These are phyloP conservation scores for Hesperophylax magnus DNA, from an alignment of 1,140 invertebrate genomes.

Conservation along the genomic window DNA sequence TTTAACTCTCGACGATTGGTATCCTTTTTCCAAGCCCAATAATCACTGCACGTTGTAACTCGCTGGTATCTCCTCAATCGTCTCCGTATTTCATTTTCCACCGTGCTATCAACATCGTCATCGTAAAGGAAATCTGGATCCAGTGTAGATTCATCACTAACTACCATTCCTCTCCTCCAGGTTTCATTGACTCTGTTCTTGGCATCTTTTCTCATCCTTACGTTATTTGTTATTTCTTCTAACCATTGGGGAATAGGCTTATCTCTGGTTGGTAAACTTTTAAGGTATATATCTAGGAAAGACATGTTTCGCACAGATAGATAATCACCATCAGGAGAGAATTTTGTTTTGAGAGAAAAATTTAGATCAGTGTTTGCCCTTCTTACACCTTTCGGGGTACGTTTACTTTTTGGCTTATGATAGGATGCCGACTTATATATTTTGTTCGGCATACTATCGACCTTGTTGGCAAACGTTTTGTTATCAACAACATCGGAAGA, in stretches of 20 bases:
- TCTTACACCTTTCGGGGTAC: slow-evolving; percentile 4
- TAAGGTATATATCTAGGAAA: slow-evolving; percentile 69
- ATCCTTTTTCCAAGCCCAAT: slow-evolving; percentile 59
- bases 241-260: slow-evolving; percentile 51
- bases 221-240: slow-evolving; percentile 60
- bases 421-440: slow-evolving; percentile 50
- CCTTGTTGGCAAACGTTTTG: background rate
- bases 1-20: slow-evolving; percentile 60
- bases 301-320: slow-evolving; percentile 61
- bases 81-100: slow-evolving; percentile 66
- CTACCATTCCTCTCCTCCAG: slow-evolving; percentile 54
- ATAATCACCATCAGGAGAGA: background rate
- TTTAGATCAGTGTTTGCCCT: slow-evolving; percentile 49
- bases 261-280: slow-evolving; percentile 65
- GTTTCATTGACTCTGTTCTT: slow-evolving; percentile 59
- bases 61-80: slow-evolving; percentile 68
- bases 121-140: slow-evolving; percentile 41
- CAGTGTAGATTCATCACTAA: slow-evolving; percentile 44
- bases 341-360: slow-evolving; percentile 32
- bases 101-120: slow-evolving; percentile 62
- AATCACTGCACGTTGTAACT: slow-evolving; percentile 66
- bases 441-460: slow-evolving; percentile 30
- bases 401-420: slow-evolving; percentile 38
- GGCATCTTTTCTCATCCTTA: slow-evolving; percentile 60
- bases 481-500: background rate